Percentiles rank a stretch among this genome's conserved stretches.
These are phyloP conservation scores for Drosophila putrida DNA, from an alignment of 2,888 invertebrate genomes.

Conservation along the genomic window DNA sequence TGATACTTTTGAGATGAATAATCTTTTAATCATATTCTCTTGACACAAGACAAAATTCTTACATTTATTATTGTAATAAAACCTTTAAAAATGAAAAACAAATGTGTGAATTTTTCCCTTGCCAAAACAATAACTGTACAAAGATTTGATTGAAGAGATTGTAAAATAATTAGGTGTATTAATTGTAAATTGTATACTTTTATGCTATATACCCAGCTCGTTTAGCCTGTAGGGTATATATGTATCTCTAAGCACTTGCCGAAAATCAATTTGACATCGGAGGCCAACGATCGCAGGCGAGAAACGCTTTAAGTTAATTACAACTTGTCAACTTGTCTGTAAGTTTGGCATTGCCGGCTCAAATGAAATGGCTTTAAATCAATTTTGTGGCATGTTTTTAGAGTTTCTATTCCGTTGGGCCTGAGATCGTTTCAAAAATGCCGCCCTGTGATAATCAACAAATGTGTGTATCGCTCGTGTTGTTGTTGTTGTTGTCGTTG, in stretches of 20 bases:
- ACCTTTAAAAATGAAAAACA: no score
- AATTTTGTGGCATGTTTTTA: slow-evolving; percentile 66
- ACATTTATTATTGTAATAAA: no score
- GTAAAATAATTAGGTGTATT: background rate
- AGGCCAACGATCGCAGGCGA: slow-evolving; percentile 11
- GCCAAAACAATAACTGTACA: no score
- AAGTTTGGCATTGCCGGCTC: slow-evolving; percentile 61
- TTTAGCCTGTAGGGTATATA: slow-evolving; percentile 11
- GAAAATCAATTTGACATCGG: slow-evolving; percentile 27
- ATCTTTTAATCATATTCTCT: no score
- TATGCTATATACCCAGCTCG: background rate
- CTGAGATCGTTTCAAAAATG: slow-evolving; percentile 59
- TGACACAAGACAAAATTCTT: no score
- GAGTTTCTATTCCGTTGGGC: slow-evolving; percentile 34
- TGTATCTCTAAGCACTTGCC: slow-evolving; percentile 9
- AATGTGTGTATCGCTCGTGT: slow-evolving; percentile 26
- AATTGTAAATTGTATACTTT: no score
- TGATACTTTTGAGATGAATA: background rate
- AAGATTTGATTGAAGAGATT: no score
- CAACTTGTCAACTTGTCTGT: slow-evolving; percentile 70
- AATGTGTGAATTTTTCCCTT: no score
- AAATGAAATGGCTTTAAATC: slow-evolving; percentile 70
- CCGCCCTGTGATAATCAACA: slow-evolving; percentile 73
- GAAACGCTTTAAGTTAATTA: slow-evolving; percentile 83
- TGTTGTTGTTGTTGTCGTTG: slow-evolving; percentile 38